Conservation (phyloP, 92 coral and sea anemone species). For the Parazoanthus swiftii region DNA sequence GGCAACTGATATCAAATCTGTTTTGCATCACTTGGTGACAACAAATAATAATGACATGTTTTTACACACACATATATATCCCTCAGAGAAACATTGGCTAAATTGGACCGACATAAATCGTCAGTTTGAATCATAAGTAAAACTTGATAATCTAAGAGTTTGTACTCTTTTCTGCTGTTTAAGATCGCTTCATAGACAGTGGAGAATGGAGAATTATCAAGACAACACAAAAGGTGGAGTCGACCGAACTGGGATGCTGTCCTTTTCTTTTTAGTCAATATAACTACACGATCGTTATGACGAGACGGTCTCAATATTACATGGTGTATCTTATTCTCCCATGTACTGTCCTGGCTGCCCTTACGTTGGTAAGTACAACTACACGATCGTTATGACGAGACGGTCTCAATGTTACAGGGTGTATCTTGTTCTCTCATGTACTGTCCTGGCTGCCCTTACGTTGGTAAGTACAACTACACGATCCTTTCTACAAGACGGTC, state of each 20-base stretch:
- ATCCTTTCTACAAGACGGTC: constrained; percentile 62
- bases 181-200: constrained; percentile 64
- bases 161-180: neutral
- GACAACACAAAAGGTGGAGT: constrained; percentile 23
- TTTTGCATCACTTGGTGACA: too few relatives aligned
- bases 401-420: constrained; percentile 59
- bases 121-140: too few relatives aligned
- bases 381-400: constrained; percentile 59
- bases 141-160: too few relatives aligned
- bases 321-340: constrained; percentile 79
- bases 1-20: too few relatives aligned
- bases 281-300: constrained; percentile 57
- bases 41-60: too few relatives aligned
- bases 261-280: constrained; percentile 66
- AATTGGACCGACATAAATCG: too few relatives aligned
- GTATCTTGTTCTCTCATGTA: constrained; percentile 80
- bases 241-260: constrained; percentile 56
- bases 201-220: constrained; percentile 79
- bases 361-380: constrained; percentile 66
- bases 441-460: constrained; percentile 59
- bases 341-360: constrained; percentile 61
- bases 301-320: constrained; percentile 69
- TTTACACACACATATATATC: too few relatives aligned
- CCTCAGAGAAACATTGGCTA: too few relatives aligned
- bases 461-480: constrained; percentile 64